Percentiles rank a stretch among this genome's conserved stretches.
phyloP scores from a whole-genome alignment of 2,797 vertebrate species.

The Karalla daura region DNA sequence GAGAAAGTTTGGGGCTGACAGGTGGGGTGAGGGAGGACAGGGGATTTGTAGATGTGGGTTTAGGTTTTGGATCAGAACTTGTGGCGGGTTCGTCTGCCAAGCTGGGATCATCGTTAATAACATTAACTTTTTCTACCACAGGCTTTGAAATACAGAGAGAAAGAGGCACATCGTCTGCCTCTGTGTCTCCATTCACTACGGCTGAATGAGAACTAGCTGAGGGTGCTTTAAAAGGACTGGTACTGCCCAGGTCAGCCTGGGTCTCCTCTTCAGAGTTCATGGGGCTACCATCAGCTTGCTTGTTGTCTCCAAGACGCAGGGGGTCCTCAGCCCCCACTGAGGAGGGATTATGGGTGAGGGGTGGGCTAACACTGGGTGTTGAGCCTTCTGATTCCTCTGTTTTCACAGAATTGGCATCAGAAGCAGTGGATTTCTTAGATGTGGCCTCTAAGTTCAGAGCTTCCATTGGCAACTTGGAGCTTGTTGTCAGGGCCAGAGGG shows the following conservation, averaged over 20 bases:
- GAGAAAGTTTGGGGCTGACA: slow-evolving; percentile 60
- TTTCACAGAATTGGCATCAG: slow-evolving; percentile 63
- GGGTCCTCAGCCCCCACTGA: slow-evolving; percentile 65
- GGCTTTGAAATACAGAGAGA: slow-evolving; percentile 78
- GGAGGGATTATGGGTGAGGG: slow-evolving; percentile 59
- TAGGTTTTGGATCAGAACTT: slow-evolving; percentile 43
- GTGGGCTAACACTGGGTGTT: slow-evolving; percentile 70
- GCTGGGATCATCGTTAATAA: slow-evolving; percentile 32
- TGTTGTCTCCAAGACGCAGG: slow-evolving; percentile 47
- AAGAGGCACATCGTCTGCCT: slow-evolving; percentile 74
- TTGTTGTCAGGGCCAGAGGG: slow-evolving; percentile 80
- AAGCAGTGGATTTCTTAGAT: slow-evolving; percentile 60
- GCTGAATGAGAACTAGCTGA: slow-evolving; percentile 39
- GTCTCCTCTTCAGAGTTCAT: slow-evolving; percentile 66
- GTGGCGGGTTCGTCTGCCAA: slow-evolving; percentile 32
- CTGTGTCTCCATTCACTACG: slow-evolving; percentile 48
- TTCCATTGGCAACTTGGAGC: slow-evolving; percentile 57
- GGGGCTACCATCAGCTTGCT: slow-evolving; percentile 46
- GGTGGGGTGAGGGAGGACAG: slow-evolving; percentile 70
- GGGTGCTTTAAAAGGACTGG: slow-evolving; percentile 55
- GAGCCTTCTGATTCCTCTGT: slow-evolving; percentile 72
- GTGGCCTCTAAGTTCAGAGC: slow-evolving; percentile 55
- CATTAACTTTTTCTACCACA: slow-evolving; percentile 33
- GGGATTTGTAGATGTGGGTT: slow-evolving; percentile 42
- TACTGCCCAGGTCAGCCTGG: slow-evolving; percentile 51